Base-by-base conservation (phyloP, 2,888 invertebrate species). In the Meiosimyza platycephala region DNA sequence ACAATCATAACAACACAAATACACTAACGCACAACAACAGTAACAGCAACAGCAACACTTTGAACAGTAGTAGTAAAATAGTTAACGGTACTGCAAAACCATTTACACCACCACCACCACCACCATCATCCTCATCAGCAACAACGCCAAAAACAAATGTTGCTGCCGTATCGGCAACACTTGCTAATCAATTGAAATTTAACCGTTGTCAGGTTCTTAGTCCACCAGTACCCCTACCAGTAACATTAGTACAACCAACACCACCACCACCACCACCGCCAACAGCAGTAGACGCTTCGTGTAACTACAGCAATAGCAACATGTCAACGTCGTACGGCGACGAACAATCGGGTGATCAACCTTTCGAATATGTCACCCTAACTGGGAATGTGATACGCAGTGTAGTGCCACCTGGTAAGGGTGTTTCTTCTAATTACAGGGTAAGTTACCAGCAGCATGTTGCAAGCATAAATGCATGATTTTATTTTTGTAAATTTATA, bases 381-480 rank as follows among this genome's bases (percentile, higher is more conserved):
- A 84, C 86, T 74, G 87, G 87, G 76, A 86, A 85, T 76, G 85
- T 88, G 74, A 88, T 88, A 76, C 84, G 85, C 78, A 88, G 87
- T 77, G 87, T 88, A 76, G 83, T 85, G 78, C 84, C 87, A 74
- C 87, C 87, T 75, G 87, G 87, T 81, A 88, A 87, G 83, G 86
- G 87, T 68, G 80, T 80, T 28, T 80, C 80, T 75, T 74, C 80
- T 76, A 84, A 77, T 77, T 86, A 87, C 74, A 84, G 83, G 85
- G 86, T 86, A 84, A 81, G 84, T 82, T 16, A 33, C 28, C n/a
- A 54, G 22, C 33, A 33, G 50, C 67, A 57, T 51, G 55, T 63
- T 67, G 59, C 55, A 72, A 71, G 52, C 69, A 57, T 18, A 11
- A 12, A 13, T 11, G 54, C 54, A 54, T 54, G 54, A n/a, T 18